Evolutionary conservation across 1,140 invertebrate genomes (phyloP).

Genomic region (Heterodera carotae): DNA sequence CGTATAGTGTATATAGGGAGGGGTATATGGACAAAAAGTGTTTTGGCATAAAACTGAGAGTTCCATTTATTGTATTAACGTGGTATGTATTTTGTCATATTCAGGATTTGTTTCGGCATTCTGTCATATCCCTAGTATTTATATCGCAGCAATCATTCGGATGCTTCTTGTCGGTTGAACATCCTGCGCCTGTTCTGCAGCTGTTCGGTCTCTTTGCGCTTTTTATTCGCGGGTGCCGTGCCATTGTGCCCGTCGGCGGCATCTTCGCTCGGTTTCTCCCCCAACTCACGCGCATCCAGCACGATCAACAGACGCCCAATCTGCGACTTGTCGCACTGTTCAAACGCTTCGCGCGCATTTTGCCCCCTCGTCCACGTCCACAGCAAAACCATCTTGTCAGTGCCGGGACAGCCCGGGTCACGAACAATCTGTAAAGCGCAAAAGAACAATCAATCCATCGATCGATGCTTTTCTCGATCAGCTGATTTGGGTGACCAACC

Average conservation of each 20-base stretch:
- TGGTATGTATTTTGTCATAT: no score
- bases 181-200: conserved; percentile 9
- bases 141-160: not conserved
- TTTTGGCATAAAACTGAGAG: no score
- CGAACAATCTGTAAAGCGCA: conserved; percentile 31
- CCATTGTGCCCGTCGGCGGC: conserved; percentile 18
- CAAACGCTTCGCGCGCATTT: conserved; percentile 40
- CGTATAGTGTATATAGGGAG: no score
- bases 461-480: not conserved
- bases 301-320: conserved; percentile 17
- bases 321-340: not conserved
- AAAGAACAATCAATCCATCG: not conserved
- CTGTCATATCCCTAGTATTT: no score
- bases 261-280: conserved; percentile 6
- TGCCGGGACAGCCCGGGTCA: conserved; percentile 30
- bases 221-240: not conserved
- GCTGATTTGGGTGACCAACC: conserved; percentile 16
- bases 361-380: conserved; percentile 35
- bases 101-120: no score
- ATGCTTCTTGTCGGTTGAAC: not conserved
- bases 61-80: no score
- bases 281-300: not conserved
- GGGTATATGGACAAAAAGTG: no score
- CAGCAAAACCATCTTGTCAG: conserved; percentile 37
- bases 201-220: conserved; percentile 2